These are phyloP conservation scores for Colletes latitarsis DNA, from an alignment of 1,140 invertebrate species.

Conservation along the genomic window DNA sequence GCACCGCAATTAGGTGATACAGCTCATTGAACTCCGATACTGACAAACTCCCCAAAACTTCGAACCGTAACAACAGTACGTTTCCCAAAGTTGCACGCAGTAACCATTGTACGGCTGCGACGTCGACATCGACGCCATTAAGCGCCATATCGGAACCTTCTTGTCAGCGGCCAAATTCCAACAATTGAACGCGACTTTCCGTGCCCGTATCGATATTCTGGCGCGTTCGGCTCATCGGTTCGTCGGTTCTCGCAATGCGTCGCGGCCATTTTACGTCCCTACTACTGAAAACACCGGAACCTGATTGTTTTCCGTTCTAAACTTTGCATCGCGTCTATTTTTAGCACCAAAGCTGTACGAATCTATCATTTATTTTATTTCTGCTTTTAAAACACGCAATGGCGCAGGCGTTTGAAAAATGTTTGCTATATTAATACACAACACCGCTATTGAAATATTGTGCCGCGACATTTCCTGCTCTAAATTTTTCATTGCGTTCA, in stretches of 20 bases:
- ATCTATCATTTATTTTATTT: background rate
- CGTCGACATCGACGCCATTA: constrained; percentile 24
- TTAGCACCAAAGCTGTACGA: background rate
- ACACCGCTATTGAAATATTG: background rate
- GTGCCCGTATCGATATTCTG: background rate
- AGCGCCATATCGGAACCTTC: constrained; percentile 39
- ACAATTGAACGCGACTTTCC: constrained; percentile 23
- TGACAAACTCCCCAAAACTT: constrained; percentile 37
- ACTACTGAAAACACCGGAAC: background rate
- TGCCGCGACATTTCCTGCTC: background rate
- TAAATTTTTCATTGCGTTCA: constrained; percentile 7
- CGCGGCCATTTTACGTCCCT: background rate
- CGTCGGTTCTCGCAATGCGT: background rate
- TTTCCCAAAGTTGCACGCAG: constrained; percentile 35
- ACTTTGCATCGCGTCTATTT: background rate
- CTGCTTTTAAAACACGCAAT: background rate
- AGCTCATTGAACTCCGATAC: constrained; percentile 42
- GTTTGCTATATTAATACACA: constrained; percentile 14
- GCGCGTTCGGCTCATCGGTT: constrained; percentile 11
- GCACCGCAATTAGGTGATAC: constrained; percentile 43
- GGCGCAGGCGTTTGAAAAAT: constrained; percentile 14
- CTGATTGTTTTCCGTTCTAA: background rate
- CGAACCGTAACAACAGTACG: constrained; percentile 27
- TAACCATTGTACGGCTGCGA: constrained; percentile 6
- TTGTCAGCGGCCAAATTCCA: constrained; percentile 31